These are phyloP conservation scores for Phengaris arion DNA, from an alignment of 2,888 invertebrate genomes.

Conservation along the genomic window DNA sequence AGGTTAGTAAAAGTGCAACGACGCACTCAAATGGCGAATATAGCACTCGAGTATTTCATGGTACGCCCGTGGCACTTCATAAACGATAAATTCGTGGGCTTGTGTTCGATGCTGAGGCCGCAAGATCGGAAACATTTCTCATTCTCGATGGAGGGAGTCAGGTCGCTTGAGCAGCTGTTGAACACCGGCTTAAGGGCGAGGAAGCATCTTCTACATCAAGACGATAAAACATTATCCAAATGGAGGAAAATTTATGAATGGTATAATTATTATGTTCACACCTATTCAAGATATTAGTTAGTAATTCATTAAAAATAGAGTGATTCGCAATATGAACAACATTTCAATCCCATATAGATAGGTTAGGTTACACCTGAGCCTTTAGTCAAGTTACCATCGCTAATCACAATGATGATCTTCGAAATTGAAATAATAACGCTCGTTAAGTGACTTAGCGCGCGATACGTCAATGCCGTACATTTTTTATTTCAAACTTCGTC, in stretches of 20 bases:
- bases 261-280: constrained; percentile 34
- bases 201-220: background rate
- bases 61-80: background rate
- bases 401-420: too few species aligned
- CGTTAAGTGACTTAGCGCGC: too few species aligned
- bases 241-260: background rate
- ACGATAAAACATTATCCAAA: background rate
- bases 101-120: background rate
- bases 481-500: too few species aligned
- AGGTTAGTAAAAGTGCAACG: background rate
- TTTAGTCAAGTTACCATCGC: too few species aligned
- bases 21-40: background rate
- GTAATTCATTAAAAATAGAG: too few species aligned
- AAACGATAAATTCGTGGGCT: background rate
- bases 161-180: background rate
- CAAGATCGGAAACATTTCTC: background rate
- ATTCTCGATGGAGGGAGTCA: background rate
- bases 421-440: too few species aligned
- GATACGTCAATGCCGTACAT: too few species aligned
- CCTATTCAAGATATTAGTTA: too few species aligned
- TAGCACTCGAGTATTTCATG: background rate
- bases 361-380: too few species aligned
- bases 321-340: too few species aligned
- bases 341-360: too few species aligned
- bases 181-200: background rate